These are phyloP conservation scores for Hetaerina titia DNA, from an alignment of 2,888 invertebrate species.

Conservation along the genomic window DNA sequence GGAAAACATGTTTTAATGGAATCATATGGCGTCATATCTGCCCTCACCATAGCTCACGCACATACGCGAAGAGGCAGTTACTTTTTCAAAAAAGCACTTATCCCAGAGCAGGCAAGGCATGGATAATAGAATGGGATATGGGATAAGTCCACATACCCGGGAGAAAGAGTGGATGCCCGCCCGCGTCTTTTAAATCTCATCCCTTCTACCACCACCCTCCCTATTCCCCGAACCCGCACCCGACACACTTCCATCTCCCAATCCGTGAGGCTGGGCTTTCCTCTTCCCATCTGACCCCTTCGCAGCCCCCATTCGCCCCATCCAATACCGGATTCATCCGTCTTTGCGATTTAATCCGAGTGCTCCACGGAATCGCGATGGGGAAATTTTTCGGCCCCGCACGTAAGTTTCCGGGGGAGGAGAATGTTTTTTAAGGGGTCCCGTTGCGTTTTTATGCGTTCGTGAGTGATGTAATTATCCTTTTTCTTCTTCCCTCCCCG, in stretches of 20 bases:
- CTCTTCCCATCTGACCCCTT: constrained; percentile 33
- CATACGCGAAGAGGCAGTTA: constrained; percentile 1
- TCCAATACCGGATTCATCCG: constrained; percentile 43
- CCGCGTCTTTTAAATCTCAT: constrained; percentile 28
- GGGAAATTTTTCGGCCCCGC: constrained; percentile 53
- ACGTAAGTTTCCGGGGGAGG: constrained; percentile 28
- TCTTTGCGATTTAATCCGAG: constrained; percentile 54
- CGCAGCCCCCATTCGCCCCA: not conserved
- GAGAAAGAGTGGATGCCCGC: not conserved
- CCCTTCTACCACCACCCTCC: not conserved
- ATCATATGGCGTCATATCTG: not conserved
- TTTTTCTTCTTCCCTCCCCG: not conserved
- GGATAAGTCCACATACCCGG: not conserved
- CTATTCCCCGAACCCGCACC: not conserved
- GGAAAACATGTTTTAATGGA: not conserved
- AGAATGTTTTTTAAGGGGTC: constrained; percentile 53
- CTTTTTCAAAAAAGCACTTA: not conserved
- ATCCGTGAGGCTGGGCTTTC: not conserved
- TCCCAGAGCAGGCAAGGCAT: not conserved
- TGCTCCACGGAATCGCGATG: constrained; percentile 69
- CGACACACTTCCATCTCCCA: constrained; percentile 24
- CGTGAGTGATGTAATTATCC: constrained; percentile 64
- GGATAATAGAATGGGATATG: constrained; percentile 4
- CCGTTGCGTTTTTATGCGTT: constrained; percentile 59
- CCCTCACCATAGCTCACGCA: not conserved